These are phyloP conservation scores for Chaunax sp. DNA, from an alignment of 2,797 vertebrate species.

Conservation along the genomic window DNA sequence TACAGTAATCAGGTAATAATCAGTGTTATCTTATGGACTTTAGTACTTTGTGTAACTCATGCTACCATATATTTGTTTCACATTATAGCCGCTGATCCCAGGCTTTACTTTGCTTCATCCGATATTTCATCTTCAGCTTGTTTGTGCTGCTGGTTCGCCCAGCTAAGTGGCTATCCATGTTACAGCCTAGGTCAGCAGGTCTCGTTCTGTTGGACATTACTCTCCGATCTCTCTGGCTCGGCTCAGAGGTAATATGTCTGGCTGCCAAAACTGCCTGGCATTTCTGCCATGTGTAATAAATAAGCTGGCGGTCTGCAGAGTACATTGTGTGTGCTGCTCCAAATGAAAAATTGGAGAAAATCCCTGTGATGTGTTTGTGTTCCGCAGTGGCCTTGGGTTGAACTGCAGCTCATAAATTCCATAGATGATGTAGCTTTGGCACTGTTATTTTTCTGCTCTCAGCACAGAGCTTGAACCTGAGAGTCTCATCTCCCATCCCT, in stretches of 20 bases:
- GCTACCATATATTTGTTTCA: constrained; percentile 45
- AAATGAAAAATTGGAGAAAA: constrained; percentile 83
- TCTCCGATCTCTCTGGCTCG: constrained; percentile 76
- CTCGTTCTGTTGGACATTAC: constrained; percentile 76
- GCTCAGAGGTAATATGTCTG: constrained; percentile 80
- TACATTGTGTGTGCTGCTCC: constrained; percentile 77
- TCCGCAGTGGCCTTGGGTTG: constrained; percentile 83
- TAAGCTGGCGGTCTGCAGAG: constrained; percentile 78
- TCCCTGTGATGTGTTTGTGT: constrained; percentile 84
- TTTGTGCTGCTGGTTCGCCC: constrained; percentile 58
- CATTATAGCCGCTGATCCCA: constrained; percentile 57
- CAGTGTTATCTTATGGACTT: constrained; percentile 48
- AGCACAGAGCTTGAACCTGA: constrained; percentile 72
- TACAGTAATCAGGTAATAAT: constrained; percentile 48
- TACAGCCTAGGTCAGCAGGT: constrained; percentile 73
- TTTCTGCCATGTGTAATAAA: constrained; percentile 85
- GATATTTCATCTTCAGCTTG: constrained; percentile 62
- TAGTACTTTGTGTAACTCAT: constrained; percentile 49
- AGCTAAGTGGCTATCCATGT: constrained; percentile 72
- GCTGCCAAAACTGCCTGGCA: constrained; percentile 80
- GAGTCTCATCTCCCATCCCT: constrained; percentile 68
- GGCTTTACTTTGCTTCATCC: constrained; percentile 47
- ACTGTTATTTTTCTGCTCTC: constrained; percentile 79
- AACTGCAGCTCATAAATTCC: constrained; percentile 86
- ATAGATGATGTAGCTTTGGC: constrained; percentile 84